Evolutionary conservation across 1,140 invertebrate genomes (phyloP).

Genomic region (Sycophila sp.): DNA sequence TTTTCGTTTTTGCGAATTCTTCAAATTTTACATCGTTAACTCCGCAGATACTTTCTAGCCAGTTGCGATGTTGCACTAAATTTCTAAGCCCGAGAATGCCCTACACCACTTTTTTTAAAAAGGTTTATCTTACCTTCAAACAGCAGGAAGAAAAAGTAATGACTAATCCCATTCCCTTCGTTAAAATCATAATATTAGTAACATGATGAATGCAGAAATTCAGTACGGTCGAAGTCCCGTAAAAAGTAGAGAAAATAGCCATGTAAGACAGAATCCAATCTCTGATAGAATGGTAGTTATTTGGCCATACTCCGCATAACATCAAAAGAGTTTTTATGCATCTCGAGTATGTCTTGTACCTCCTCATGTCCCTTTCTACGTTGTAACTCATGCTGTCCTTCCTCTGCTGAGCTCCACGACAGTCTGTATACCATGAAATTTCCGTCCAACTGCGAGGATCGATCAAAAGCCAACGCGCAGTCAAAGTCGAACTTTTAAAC

Average conservation of each 20-base stretch:
- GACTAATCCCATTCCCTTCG: conserved; percentile 19
- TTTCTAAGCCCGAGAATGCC: no score
- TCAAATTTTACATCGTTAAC: no score
- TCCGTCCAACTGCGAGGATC: background rate
- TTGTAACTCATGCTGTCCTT: background rate
- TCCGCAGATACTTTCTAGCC: no score
- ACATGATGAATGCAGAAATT: conserved; percentile 27
- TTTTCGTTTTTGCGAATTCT: no score
- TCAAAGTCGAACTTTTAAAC: no score
- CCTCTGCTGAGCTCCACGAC: background rate
- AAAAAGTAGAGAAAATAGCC: background rate
- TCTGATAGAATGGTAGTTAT: background rate
- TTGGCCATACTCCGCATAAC: conserved; percentile 24
- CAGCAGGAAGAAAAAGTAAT: conserved; percentile 9
- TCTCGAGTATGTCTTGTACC: background rate
- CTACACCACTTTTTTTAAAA: no score
- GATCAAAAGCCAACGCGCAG: no score
- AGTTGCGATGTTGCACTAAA: no score
- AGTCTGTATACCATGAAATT: background rate
- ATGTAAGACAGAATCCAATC: conserved; percentile 3
- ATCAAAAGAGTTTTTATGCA: background rate
- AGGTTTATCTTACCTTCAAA: conserved; percentile 34
- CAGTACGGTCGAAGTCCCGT: background rate
- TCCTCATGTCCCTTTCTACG: background rate
- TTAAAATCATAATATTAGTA: conserved; percentile 20